Evolutionary conservation across 2,888 invertebrate species (phyloP), one percentile per base, ranked within the genome.

Genomic region (Trypoxylon attenuatum): DNA sequence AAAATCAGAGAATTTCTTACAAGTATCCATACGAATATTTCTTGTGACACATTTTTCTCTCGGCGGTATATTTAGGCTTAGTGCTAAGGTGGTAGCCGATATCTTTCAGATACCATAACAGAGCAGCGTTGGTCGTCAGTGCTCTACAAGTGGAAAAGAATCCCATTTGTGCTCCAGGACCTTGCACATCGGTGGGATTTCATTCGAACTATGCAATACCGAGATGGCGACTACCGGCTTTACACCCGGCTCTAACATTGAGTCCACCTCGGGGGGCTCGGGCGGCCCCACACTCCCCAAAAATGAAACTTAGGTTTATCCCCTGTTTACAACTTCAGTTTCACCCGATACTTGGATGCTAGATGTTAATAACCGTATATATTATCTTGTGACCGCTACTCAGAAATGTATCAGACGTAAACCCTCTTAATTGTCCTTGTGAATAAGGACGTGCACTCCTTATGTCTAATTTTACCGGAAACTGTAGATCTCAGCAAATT

Each of bases 131-230:
- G 75, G 96, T 96, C 61, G 94, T 96, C 88, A 96, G 96, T 87
- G 96, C 96, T 53, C 90, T 97, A 64, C 96, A 96, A 90, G 96
- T 96, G 76, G 96, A 96, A 87, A 96, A 96, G 87, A 93, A 96
- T 89, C 96, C 96, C 51, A 92, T 96, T 69, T 94, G 94, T 39
- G 94, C 94, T 62, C 95, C 95, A n/a, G 95, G 95, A 42, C 95
- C 95, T 0, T 92, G 87, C 70, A 87, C 87, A 77, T 83, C 87
- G 29, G 79, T 87, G 27, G 86, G 86, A 60, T 82, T 87, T 71
- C 84, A 85, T 72, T 84, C 85, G 21, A 84, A 82, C 77, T 86
- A 87, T 77, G 79, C 84, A 61, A 80, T 85, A 60, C 89, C 73
- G 87, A 89, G 82, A 87, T 90, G 64, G 90, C 89, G 68, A 88